Evolutionary conservation across 2,113 vertebrate species (phyloP), one percentile per base, ranked within the genome.

Genomic region (Ptyas mucosa): DNA sequence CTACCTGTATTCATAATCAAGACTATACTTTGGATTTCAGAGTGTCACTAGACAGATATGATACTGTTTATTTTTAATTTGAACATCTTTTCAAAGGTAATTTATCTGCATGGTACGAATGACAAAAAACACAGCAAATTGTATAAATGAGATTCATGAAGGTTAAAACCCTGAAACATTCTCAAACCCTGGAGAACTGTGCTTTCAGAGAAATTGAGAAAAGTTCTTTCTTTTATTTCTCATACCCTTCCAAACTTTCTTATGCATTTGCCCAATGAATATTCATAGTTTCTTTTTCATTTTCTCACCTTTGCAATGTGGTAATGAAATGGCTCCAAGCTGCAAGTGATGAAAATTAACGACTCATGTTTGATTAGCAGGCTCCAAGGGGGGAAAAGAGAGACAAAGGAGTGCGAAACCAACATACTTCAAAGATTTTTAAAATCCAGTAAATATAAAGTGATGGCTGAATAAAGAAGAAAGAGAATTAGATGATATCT

Each of bases 281-380:
- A 26, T 90, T 91, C 97, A 95, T 92, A 9, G 92, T 89, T 95
- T 92, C 51, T 93, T 89, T 39, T 39, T 39, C 75, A 81, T 64
- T 96, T 97, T 96, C 95, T 97, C 93, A 96, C 89, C 49, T 97
- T 94, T 93, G 85, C 86, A 93, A n/a, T 64, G 55, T 95, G 91
- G 29, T 96, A 97, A 97, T 95, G 81, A 97, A 96, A 97, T 91
- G 29, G 89, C 64, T 94, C 89, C 75, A 95, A 81, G 90, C 95
- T 95, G 95, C n/a, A 96, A 94, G 87, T 92, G 92, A 94, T 91
- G 90, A 81, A 96, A 96, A 97, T 95, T 94, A 96, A 92, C 94
- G 93, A 94, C 24, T 95, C 95, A 23, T 51, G 94, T 94, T 95
- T 97, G 21, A 96, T 95, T 93, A 93, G 55, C 89, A 94, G 53